phyloP scores from a whole-genome alignment of 2,113 vertebrate genomes.

The Tinamus guttatus region DNA sequence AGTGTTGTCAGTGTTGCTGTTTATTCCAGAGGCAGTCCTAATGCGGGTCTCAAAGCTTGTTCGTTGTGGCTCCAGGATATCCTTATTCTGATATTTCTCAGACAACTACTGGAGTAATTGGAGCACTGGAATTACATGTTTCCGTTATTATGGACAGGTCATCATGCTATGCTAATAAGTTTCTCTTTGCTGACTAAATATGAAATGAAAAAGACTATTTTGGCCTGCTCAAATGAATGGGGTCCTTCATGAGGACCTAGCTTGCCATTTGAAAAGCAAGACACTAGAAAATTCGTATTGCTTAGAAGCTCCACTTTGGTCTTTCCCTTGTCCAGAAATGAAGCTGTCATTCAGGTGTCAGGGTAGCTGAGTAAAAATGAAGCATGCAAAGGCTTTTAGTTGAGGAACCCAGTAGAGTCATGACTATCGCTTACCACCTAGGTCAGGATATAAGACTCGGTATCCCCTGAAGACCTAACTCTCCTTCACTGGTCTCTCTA shows the following conservation, averaged over 20 bases:
- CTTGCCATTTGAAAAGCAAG: background rate
- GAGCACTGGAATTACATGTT: fast-evolving
- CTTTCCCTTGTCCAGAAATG: background rate
- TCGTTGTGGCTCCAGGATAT: background rate
- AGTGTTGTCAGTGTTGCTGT: background rate
- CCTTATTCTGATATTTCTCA: background rate
- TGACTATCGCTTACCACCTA: background rate
- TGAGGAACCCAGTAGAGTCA: background rate
- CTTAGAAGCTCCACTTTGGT: background rate
- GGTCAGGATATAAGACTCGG: background rate
- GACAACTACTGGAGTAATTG: background rate
- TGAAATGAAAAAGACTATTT: background rate
- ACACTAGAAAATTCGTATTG: background rate
- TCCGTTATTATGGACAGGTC: fast-evolving
- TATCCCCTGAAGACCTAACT: background rate
- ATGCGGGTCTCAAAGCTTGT: background rate
- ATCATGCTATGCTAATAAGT: background rate
- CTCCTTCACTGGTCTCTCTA: background rate
- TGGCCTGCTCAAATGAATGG: background rate
- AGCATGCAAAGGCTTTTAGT: background rate
- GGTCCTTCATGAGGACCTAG: background rate
- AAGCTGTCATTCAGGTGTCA: background rate
- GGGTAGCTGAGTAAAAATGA: background rate
- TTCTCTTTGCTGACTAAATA: background rate
- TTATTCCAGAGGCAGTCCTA: background rate